Evolutionary conservation across 2,888 invertebrate genomes (phyloP), one percentile per base, ranked within the genome.

Genomic region (Crocallis elinguaria): DNA sequence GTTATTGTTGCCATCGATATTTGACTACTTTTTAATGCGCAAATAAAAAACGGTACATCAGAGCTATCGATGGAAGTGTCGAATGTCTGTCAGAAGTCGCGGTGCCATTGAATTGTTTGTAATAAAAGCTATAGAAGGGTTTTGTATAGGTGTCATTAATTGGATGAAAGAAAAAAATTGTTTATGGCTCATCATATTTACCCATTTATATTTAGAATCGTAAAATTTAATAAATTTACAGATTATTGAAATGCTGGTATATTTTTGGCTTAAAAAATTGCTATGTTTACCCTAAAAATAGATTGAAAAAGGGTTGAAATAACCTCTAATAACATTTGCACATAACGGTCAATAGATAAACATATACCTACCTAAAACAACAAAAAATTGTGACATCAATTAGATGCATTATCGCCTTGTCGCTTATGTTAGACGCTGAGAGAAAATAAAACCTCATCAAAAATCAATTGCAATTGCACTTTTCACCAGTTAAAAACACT

Each of bases 21-120:
- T 61, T 66, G 63, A 69, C 69, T 68, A 71, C 71, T 77, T 77
- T 69, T 71, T 76, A 75, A 81, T 75, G 71, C 69, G 79, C 82
- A 62, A 79, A 80, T 79, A 79, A 74, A 76, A 74, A 76, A 73
- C 71, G 58, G 69, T 64, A 64, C 64, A 44, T 55, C 43, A 32
- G 41, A 41, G 35, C 53, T 49, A 37, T 51, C 49, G 49, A 51
- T 45, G 43, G 38, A 55, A 49, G 50, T 62, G 50, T 63, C 55
- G 51, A 44, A 53, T 57, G 43, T 48, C 49, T 49, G 57, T 16
- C 48, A 50, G 51, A 43, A 57, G 51, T 51, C 48, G 19, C 48
- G 43, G 14, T 7, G 39, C 36, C 27, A 49, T 54, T 32, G 39
- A 21, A 55, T 49, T 49, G 54, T 49, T 49, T 30, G 19, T 8